Evolutionary conservation across 2,113 vertebrate species (phyloP).

Genomic region (Chloebia gouldiae): DNA sequence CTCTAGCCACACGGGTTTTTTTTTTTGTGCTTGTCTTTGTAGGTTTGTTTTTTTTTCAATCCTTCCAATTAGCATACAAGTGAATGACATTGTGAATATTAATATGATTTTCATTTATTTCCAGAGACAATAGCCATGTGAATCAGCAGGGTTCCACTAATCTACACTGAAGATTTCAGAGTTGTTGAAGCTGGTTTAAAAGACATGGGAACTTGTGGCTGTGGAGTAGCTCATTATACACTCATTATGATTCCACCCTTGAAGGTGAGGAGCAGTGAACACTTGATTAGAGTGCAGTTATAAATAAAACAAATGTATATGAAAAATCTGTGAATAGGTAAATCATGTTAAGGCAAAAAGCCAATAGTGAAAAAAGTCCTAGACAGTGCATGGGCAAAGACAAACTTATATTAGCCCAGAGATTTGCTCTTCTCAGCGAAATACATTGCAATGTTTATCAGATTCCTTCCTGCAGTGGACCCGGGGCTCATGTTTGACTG

Average conservation of each 20-base stretch:
- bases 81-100: slow-evolving; percentile 22
- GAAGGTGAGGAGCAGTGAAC: background rate
- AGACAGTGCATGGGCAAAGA: background rate
- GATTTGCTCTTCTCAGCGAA: background rate
- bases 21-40: background rate
- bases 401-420: background rate
- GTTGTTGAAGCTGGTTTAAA: background rate
- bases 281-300: background rate
- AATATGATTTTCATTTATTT: slow-evolving; percentile 37
- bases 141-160: slow-evolving; percentile 23
- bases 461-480: background rate
- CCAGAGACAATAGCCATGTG: slow-evolving; percentile 4
- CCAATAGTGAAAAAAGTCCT: background rate
- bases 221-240: background rate
- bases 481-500: background rate
- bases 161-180: background rate
- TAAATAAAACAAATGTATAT: background rate
- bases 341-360: background rate
- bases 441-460: fast-evolving
- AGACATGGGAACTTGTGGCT: background rate
- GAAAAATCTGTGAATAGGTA: background rate
- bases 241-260: background rate
- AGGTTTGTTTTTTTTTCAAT: background rate
- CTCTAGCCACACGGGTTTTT: background rate
- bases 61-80: background rate